phyloP scores from a whole-genome alignment of 2,888 invertebrate genomes.

The Ariolimax columbianus region DNA sequence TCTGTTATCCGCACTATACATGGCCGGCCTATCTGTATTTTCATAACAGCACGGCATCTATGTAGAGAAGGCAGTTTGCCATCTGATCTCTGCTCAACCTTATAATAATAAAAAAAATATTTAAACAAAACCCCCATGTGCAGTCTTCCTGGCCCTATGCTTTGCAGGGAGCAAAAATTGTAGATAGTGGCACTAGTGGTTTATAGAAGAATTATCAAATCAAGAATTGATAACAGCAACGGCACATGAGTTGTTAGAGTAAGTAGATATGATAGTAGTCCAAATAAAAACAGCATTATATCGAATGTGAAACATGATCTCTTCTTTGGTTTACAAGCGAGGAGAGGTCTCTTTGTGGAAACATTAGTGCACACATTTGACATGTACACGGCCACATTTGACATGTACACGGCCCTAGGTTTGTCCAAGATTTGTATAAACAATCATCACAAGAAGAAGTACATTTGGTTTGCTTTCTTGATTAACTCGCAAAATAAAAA shows the following conservation, averaged over 20 bases:
- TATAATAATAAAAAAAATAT: no score
- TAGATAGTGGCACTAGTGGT: neutral
- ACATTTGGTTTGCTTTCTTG: neutral
- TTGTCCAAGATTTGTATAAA: conserved; percentile 10
- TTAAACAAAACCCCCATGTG: no score
- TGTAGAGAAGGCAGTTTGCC: no score
- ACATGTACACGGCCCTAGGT: conserved; percentile 24
- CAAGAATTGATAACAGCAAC: neutral
- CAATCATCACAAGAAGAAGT: neutral
- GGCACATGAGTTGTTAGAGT: neutral
- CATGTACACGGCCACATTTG: conserved; percentile 7
- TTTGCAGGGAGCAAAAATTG: no score
- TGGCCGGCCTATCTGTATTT: no score
- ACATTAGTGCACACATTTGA: neutral
- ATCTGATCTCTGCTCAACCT: no score
- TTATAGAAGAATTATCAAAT: neutral
- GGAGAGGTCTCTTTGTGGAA: neutral
- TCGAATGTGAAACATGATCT: neutral
- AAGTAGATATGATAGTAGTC: neutral
- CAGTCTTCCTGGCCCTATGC: no score
- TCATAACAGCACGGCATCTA: no score
- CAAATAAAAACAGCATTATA: neutral
- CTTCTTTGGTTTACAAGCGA: conserved; percentile 15
- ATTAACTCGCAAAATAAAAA: neutral
- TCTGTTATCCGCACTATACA: no score